A percentile compares a stretch with the other conserved stretches of the same genome.
Conservation (phyloP, 2,797 vertebrate genomes). For the Eulemur mongoz region DNA sequence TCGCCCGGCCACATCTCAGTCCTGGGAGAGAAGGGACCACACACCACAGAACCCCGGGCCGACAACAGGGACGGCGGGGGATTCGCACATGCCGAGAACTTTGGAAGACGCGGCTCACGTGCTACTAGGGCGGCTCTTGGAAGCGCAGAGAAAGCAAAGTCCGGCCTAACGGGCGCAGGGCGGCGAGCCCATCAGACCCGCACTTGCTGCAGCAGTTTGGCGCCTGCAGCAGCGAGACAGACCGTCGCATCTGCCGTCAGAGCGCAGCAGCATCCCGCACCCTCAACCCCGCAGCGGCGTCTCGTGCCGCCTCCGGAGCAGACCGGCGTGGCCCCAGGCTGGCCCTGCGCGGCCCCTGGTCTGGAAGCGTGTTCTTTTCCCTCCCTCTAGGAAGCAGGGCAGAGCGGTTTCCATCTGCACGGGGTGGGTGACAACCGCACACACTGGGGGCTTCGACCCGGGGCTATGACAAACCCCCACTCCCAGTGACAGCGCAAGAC, state of each 20-base stretch:
- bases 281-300: rapidly evolving
- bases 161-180: not conserved
- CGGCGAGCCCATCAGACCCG: rapidly evolving
- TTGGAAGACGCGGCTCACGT: not conserved
- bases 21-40: not conserved
- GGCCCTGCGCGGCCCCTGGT: rapidly evolving
- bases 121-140: not conserved
- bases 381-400: not conserved
- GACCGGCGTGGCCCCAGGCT: rapidly evolving
- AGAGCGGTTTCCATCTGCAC: not conserved
- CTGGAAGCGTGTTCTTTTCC: not conserved
- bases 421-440: too few relatives aligned
- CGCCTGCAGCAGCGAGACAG: not conserved
- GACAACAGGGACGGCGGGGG: rapidly evolving
- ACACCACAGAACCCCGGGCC: rapidly evolving
- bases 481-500: too few relatives aligned
- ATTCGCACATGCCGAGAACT: rapidly evolving
- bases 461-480: too few relatives aligned
- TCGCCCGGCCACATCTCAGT: not conserved
- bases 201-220: not conserved
- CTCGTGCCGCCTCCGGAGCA: not conserved
- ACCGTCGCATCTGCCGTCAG: rapidly evolving
- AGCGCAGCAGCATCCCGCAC: rapidly evolving
- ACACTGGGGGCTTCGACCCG: not conserved
- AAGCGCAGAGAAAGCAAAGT: not conserved